Evolutionary conservation across 1,140 invertebrate species (phyloP), one percentile per base, ranked within the genome.

Genomic region (Eriocheir sinensis): DNA sequence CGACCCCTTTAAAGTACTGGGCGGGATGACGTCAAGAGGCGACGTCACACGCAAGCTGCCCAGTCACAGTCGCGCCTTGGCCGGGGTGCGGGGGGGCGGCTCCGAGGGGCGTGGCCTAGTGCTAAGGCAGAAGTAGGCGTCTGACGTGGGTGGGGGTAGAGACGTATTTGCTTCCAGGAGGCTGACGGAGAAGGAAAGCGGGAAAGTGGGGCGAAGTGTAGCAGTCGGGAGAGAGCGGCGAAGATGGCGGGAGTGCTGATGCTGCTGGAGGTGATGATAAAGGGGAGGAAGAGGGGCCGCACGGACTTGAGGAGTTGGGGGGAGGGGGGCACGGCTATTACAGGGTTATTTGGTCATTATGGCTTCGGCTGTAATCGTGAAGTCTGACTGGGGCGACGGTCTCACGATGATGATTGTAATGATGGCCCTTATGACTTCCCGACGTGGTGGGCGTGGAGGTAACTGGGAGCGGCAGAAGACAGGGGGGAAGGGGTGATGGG

Each of bases 351-450:
- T n/a, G 60, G 60, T 72, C 60, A 72, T 72, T 72, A 72, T 72
- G 27, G 60, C 27, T 21, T 21, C 27, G 60, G 60, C 60, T 72
- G 60, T 72, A 72, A 72, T 72, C 60, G 60, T n/a, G 27, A 4
- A n/a, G 60, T 72, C 21, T 72, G 60, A 72, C n/a, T 72, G 60
- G 60, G 60, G 60, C 21, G 60, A 72, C 60, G 27, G 21, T 72
- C 60, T 72, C 60, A 21, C 60, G 60, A 72, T 72, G 60, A n/a
- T n/a, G 60, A 72, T 72, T n/a, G 60, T 72, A n/a, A 72, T 72
- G 60, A 72, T n/a, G 60, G 60, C 27, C 60, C 60, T 72, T 72
- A 72, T 21, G 60, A 72, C 21, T 1, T 72, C 21, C 27, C n/a
- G 60, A 72, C 60, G 60, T n/a, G 60, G 60, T 21, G 12, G 27